A percentile compares a stretch with the other conserved stretches of the same genome.
Evolutionary conservation across 2,113 vertebrate genomes (phyloP).

Genomic region (Corvus cornix): DNA sequence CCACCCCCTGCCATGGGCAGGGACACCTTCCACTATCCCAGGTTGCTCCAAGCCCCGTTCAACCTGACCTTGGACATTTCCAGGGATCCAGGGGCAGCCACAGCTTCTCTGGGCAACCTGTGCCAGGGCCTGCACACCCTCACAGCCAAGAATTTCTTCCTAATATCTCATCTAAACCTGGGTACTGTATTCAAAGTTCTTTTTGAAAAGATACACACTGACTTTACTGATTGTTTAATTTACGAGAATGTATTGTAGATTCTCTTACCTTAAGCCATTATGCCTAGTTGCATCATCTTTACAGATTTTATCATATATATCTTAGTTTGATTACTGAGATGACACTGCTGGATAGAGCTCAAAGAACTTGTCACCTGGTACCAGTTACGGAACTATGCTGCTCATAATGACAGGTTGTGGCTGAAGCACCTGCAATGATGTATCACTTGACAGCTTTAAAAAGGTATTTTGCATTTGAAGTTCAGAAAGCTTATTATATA

Average conservation of each 20-base stretch:
- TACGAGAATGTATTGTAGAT: rapidly evolving
- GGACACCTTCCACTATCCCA: neutral
- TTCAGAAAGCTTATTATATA: neutral
- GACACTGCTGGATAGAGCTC: neutral
- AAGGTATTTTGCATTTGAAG: neutral
- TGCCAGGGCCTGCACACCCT: neutral
- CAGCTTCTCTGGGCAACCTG: neutral
- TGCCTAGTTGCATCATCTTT: neutral
- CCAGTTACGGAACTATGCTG: neutral
- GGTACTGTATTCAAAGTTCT: neutral
- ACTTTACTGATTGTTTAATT: neutral
- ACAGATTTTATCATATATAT: neutral
- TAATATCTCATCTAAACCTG: neutral
- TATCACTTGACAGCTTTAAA: neutral
- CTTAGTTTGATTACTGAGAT: neutral
- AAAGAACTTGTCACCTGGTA: neutral
- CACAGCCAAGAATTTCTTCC: neutral
- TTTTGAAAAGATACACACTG: rapidly evolving
- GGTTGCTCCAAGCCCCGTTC: rapidly evolving
- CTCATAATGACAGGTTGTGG: neutral
- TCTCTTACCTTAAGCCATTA: neutral
- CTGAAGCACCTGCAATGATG: neutral
- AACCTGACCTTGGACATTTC: rapidly evolving
- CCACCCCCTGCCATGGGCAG: rapidly evolving
- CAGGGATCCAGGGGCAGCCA: neutral